A percentile compares a stretch with the other conserved stretches of the same genome.
Conservation (phyloP, 2,113 vertebrate genomes). For the Balaeniceps rex region DNA sequence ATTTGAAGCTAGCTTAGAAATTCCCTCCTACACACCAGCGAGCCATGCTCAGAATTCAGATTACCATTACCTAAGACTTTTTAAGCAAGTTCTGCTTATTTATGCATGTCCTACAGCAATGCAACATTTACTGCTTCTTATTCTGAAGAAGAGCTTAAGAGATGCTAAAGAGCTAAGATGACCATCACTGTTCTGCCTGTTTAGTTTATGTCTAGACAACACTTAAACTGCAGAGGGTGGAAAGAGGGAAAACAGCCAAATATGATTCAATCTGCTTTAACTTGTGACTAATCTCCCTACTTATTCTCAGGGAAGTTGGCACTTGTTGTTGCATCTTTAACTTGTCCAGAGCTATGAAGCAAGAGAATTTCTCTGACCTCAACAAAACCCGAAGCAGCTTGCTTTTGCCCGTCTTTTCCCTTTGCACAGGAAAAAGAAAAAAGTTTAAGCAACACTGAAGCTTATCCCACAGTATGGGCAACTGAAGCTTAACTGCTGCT, state of each 20-base stretch:
- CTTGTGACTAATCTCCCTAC: constrained; percentile 66
- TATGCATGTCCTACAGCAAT: neutral
- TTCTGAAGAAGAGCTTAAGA: neutral
- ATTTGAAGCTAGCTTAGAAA: constrained; percentile 43
- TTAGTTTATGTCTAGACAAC: constrained; percentile 69
- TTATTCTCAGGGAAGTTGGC: constrained; percentile 58
- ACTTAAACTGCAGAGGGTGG: constrained; percentile 33
- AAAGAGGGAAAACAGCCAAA: constrained; percentile 58
- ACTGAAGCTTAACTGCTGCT: neutral
- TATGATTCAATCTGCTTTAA: constrained; percentile 64
- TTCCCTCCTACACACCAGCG: constrained; percentile 48
- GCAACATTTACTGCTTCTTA: neutral
- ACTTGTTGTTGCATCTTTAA: constrained; percentile 40
- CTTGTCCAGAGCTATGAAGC: constrained; percentile 31
- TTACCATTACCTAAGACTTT: constrained; percentile 44
- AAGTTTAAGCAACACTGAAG: neutral
- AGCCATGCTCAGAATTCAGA: constrained; percentile 50
- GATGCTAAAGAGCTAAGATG: constrained; percentile 11
- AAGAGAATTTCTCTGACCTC: constrained; percentile 35
- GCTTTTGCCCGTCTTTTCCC: neutral
- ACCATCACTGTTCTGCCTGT: constrained; percentile 19
- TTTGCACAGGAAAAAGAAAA: neutral
- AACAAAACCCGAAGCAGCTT: constrained; percentile 44
- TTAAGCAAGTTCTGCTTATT: constrained; percentile 1
- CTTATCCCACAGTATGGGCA: neutral